A percentile compares a stretch with the other conserved stretches of the same genome.
Evolutionary conservation across 2,113 vertebrate genomes (phyloP).

Genomic region (Otocyon megalotis): DNA sequence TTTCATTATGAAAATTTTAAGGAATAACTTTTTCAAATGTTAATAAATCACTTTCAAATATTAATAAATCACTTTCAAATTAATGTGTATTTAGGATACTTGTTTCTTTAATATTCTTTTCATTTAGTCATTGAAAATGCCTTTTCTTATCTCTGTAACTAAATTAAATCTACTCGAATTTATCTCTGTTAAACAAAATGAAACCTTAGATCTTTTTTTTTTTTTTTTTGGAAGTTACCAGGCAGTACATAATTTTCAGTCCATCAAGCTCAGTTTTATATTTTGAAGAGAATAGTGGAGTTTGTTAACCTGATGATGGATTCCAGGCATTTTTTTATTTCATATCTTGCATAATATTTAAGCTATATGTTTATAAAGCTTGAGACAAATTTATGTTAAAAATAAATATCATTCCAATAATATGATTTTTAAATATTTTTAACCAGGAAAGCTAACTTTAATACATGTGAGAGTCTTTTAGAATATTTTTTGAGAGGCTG

Average conservation of each 20-base stretch:
- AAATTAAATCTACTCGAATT: conserved; percentile 74
- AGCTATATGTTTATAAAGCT: background rate
- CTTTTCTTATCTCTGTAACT: conserved; percentile 47
- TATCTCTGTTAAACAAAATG: conserved; percentile 24
- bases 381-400: background rate
- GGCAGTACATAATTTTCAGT: background rate
- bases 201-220: background rate
- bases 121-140: conserved; percentile 57
- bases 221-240: background rate
- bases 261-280: background rate
- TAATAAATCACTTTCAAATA: conserved; percentile 18
- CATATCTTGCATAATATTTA: background rate
- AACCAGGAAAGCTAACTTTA: background rate
- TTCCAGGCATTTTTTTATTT: background rate
- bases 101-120: conserved; percentile 47
- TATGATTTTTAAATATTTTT: background rate
- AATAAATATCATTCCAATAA: background rate
- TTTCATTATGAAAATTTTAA: background rate
- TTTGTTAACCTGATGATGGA: background rate
- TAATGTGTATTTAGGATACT: background rate
- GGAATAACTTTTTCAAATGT: background rate
- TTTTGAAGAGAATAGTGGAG: background rate
- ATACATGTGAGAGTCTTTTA: background rate
- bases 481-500: background rate
- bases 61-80: background rate